phyloP scores from a whole-genome alignment of 2,888 invertebrate genomes.

The Theodoxus fluviatilis region DNA sequence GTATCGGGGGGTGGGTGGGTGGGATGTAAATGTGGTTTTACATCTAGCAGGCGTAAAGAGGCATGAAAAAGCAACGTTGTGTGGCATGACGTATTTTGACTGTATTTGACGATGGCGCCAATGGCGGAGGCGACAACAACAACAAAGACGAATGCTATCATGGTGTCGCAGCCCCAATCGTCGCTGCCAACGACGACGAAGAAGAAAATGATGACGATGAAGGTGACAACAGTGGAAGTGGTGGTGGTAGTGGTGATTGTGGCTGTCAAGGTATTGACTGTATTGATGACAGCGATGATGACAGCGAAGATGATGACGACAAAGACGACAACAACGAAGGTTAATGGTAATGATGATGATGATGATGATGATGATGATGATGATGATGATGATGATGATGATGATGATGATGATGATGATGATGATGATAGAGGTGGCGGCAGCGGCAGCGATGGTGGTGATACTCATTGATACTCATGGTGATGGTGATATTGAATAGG shows the following conservation, averaged over 20 bases:
- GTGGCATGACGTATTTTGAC: too few relatives aligned
- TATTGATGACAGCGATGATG: constrained; percentile 1
- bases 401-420: constrained; percentile 27
- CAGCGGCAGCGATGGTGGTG: background rate
- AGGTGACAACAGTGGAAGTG: too few relatives aligned
- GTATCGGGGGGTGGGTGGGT: too few relatives aligned
- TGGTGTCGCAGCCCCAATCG: too few relatives aligned
- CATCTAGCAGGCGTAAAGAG: too few relatives aligned
- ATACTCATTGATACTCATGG: background rate
- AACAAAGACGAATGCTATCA: too few relatives aligned
- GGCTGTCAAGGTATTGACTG: background rate
- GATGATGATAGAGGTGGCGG: constrained; percentile 9
- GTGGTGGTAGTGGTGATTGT: background rate
- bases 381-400: constrained; percentile 18
- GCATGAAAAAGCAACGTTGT: too few relatives aligned
- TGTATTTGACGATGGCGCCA: too few relatives aligned
- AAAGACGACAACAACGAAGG: background rate
- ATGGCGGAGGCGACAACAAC: too few relatives aligned
- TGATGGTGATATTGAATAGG: constrained; percentile 12
- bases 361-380: constrained; percentile 19
- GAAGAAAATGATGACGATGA: too few relatives aligned
- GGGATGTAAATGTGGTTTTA: too few relatives aligned
- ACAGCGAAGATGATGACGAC: background rate
- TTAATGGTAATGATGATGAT: background rate
- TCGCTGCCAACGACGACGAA: too few relatives aligned